Base-by-base conservation (phyloP, 2,888 invertebrate genomes). In the Seira sanloemensis region DNA sequence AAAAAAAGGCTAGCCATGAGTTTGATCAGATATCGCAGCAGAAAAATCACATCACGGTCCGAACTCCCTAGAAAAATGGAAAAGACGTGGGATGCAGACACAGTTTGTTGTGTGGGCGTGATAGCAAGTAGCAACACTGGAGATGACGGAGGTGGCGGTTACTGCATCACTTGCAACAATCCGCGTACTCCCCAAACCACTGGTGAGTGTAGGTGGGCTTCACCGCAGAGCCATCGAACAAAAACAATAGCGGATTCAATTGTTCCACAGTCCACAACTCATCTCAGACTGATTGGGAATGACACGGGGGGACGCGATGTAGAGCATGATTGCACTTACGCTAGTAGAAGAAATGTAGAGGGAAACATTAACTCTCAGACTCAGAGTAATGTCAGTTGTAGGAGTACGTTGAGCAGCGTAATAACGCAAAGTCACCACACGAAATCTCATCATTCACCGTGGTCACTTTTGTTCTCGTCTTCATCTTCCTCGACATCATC, bases 201-300 rank as follows among this genome's bases (percentile, higher is more conserved):
- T 16, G n/a, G n/a, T 2, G 62, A 62, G 23, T n/a, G 62, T 62
- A 62, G 62, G 62, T 7, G 62, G n/a, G 21, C 4, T 21, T 21
- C 62, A 19, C 21, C 12, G 21, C 62, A 21, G 50, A 50, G 50
- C n/a, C 50, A 50, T n/a, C n/a, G 16, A 62, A 12, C 62, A 62
- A 50, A 50, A 12, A 50, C 16, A 50, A 18, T 2, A 2, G 2
- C 50, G 21, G 62, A n/a, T 62, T 67, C 67, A 67, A 67, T 19
- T 24, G 19, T 66, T 66, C 67, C 67, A 62, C 19, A 9, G 4
- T 9, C 54, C 25, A 21, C 78, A 12, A 37, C 72, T 65, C 74
- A 68, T 18, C 58, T 21, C 66, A 78, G 84, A 79, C 84, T 84
- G 78, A 84, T 69, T 46, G 76, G 75, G 26, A 65, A n/a, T n/a